A percentile compares a stretch with the other conserved stretches of the same genome.
Conservation (phyloP, 53 echinoderm and acorn worm species). For the Zoroaster sp. region DNA sequence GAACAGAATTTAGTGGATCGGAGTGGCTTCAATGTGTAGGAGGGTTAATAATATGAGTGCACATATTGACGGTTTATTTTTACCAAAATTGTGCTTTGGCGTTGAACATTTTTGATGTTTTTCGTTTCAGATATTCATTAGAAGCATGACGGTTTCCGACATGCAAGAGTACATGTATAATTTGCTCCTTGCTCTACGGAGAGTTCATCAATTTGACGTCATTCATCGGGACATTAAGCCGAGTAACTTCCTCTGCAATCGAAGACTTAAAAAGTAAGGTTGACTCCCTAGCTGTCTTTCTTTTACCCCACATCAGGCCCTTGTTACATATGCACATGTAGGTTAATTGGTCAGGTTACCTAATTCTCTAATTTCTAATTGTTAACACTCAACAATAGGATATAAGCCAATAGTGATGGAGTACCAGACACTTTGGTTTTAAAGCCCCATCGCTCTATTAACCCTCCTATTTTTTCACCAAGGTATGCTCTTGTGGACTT, state of each 20-base stretch:
- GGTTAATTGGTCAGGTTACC: not conserved
- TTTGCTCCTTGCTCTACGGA: conserved; percentile 71
- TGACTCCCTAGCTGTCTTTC: not conserved
- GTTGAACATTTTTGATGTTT: too few species aligned
- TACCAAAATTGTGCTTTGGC: too few species aligned
- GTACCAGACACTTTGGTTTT: too few species aligned
- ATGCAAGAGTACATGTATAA: conserved; percentile 88
- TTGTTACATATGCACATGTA: not conserved
- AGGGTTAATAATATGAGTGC: too few species aligned
- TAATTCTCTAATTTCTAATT: too few species aligned
- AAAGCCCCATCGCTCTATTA: too few species aligned
- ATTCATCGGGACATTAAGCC: conserved; percentile 97
- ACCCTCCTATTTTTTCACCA: not conserved
- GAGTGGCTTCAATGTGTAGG: too few species aligned
- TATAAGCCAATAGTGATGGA: too few species aligned
- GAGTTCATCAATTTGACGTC: conserved; percentile 86
- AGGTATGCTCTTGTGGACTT: conserved; percentile 98
- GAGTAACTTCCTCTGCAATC: conserved; percentile 95
- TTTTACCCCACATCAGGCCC: not conserved
- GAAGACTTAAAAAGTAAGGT: conserved; percentile 70
- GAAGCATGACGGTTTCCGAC: conserved; percentile 75
- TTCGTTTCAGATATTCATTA: conserved; percentile 67
- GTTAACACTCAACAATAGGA: too few species aligned
- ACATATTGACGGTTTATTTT: too few species aligned
- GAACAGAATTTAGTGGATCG: too few species aligned